Conservation (phyloP, 92 coral and sea anemone species). For the Phenganax marumi region DNA sequence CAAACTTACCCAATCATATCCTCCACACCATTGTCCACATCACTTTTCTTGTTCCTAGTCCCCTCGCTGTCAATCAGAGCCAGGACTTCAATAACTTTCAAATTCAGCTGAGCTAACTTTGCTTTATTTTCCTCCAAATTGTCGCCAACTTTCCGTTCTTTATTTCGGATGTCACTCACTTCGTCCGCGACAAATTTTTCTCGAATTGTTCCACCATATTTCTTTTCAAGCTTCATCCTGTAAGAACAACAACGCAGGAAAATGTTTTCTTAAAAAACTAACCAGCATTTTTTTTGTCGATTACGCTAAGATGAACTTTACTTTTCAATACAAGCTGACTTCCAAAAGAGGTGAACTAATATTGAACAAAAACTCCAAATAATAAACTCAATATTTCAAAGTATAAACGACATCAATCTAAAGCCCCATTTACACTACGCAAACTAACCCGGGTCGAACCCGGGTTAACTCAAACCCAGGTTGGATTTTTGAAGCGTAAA, state of each 20-base stretch:
- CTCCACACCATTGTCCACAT: slow-evolving; percentile 33
- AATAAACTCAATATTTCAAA: no score
- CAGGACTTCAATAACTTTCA: slow-evolving; percentile 43
- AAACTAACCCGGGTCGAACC: no score
- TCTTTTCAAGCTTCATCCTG: slow-evolving; percentile 34
- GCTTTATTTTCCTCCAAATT: slow-evolving; percentile 38
- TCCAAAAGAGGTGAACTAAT: no score
- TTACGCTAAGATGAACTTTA: no score
- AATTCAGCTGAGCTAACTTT: slow-evolving; percentile 35
- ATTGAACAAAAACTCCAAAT: no score
- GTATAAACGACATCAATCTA: no score
- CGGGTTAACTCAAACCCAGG: no score
- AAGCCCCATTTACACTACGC: no score
- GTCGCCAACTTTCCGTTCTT: slow-evolving; percentile 37
- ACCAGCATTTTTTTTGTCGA: no score
- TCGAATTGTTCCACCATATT: slow-evolving; percentile 30
- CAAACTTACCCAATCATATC: slow-evolving; percentile 43
- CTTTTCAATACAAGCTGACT: no score
- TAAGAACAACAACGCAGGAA: slow-evolving; percentile 22
- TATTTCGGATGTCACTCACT: slow-evolving; percentile 43
- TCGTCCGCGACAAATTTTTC: slow-evolving; percentile 55
- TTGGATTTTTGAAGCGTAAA: no score
- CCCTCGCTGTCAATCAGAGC: slow-evolving; percentile 48
- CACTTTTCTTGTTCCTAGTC: slow-evolving; percentile 20
- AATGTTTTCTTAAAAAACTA: no score